These are phyloP conservation scores for Probosciger aterrimus DNA, from an alignment of 2,113 vertebrate genomes.

Conservation along the genomic window DNA sequence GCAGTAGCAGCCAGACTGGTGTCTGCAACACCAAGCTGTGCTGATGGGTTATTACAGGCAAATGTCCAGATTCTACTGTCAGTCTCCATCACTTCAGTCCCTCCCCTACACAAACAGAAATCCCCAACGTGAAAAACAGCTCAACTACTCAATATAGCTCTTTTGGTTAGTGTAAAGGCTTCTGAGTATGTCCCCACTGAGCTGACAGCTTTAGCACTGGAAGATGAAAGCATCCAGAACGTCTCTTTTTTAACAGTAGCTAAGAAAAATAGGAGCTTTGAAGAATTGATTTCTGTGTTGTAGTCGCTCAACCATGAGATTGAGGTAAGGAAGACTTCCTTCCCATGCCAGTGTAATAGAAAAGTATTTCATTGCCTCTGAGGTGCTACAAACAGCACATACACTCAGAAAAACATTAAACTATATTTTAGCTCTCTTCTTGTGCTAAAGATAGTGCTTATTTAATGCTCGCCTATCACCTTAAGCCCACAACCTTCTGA, in stretches of 20 bases:
- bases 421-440: neutral
- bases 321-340: neutral
- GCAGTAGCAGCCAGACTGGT: neutral
- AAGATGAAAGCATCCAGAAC: neutral
- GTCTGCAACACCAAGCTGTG: neutral
- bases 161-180: neutral
- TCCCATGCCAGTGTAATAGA: neutral
- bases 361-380: neutral
- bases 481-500: neutral
- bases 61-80: neutral
- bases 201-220: neutral
- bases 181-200: neutral
- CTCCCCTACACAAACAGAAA: neutral
- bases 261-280: neutral
- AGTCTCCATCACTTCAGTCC: neutral
- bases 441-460: neutral
- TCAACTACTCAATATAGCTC: rapidly evolving
- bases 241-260: neutral
- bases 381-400: neutral
- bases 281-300: neutral
- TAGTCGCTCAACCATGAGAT: neutral
- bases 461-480: neutral
- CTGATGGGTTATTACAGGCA: neutral
- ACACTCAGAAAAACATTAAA: neutral
- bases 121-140: neutral